Conservation (phyloP, 2,888 invertebrate genomes). For the Heliconius ethilla region DNA sequence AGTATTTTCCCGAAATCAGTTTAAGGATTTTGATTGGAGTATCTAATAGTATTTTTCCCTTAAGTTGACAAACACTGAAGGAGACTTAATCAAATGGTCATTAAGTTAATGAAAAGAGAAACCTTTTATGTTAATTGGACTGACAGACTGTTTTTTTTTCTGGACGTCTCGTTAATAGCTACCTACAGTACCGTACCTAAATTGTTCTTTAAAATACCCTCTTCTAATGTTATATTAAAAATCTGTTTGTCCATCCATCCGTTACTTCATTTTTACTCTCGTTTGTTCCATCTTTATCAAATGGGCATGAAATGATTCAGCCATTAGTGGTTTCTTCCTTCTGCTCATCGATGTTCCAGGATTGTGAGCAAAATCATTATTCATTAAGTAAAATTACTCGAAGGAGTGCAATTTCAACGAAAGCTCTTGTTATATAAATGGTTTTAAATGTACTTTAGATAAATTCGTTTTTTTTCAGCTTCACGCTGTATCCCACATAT, state of each 20-base stretch:
- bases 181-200: not conserved
- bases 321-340: constrained; percentile 7
- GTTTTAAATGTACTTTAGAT: not conserved
- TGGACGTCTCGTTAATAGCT: constrained; percentile 12
- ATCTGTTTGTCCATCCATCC: constrained; percentile 1
- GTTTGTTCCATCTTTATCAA: constrained; percentile 7
- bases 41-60: constrained; percentile 28
- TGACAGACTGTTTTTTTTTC: not conserved
- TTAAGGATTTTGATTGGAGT: constrained; percentile 13
- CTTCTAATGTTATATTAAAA: constrained; percentile 7
- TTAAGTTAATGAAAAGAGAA: constrained; percentile 37
- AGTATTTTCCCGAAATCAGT: constrained; percentile 5
- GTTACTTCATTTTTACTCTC: not conserved
- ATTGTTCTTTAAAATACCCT: constrained; percentile 16
- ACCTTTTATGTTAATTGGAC: constrained; percentile 39
- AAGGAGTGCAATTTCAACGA: constrained; percentile 8
- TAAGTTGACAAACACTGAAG: constrained; percentile 33
- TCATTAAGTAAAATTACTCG: constrained; percentile 6
- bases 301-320: constrained; percentile 1
- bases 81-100: constrained; percentile 31
- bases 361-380: constrained; percentile 12
- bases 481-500: too few species aligned
- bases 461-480: not conserved
- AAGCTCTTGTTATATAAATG: not conserved
- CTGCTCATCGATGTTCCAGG: constrained; percentile 1